Conservation (phyloP, 2,888 invertebrate genomes). For the Heliconius charithonia region DNA sequence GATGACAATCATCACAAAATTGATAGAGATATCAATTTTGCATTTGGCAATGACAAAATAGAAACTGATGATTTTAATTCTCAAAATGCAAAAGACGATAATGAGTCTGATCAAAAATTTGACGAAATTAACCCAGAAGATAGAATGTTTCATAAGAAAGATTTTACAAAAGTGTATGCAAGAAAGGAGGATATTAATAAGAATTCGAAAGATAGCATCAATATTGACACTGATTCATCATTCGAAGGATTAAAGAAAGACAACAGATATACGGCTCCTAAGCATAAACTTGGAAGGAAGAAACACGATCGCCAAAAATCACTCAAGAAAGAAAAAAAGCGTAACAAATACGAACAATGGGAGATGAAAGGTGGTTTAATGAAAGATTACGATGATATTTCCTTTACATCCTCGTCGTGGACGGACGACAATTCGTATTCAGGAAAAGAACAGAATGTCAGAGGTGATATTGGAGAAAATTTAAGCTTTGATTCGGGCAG, state of each 20-base stretch:
- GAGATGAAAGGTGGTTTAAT: constrained; percentile 75
- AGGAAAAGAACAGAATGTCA: constrained; percentile 46
- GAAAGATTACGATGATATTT: constrained; percentile 70
- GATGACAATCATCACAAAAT: neutral
- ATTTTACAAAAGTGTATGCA: neutral
- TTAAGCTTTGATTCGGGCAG: neutral
- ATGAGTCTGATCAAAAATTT: neutral
- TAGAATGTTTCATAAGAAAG: constrained; percentile 3
- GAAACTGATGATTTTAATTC: constrained; percentile 3
- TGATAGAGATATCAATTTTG: neutral
- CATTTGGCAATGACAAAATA: neutral
- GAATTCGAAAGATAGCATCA: constrained; percentile 9
- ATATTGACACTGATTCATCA: constrained; percentile 53
- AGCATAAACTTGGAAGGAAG: constrained; percentile 66
- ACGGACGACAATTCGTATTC: constrained; percentile 41
- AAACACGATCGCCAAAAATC: constrained; percentile 69
- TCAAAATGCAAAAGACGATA: neutral
- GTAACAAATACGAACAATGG: constrained; percentile 76
- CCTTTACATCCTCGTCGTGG: constrained; percentile 53
- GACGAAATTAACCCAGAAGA: neutral
- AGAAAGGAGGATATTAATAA: constrained; percentile 38
- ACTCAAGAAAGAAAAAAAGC: constrained; percentile 74
- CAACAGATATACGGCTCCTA: constrained; percentile 67
- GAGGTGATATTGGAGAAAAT: neutral
- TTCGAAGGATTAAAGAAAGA: constrained; percentile 73